Conservation (phyloP, 2,888 invertebrate species). For the Drosophila rubida region DNA sequence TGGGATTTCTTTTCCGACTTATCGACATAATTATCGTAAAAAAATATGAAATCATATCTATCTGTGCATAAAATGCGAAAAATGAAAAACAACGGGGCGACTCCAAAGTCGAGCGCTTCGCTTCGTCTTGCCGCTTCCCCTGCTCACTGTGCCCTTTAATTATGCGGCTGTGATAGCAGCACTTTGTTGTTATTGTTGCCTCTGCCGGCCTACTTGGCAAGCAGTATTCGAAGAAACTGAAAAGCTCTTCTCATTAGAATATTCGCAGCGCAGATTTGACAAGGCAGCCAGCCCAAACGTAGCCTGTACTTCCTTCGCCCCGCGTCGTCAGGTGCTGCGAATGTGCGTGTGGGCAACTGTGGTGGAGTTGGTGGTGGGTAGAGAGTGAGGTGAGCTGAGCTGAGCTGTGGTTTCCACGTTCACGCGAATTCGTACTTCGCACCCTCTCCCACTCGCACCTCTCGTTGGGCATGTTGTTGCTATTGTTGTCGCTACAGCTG, state of each 20-base stretch:
- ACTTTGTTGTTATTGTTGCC: conserved; percentile 43
- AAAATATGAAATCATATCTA: conserved; percentile 76
- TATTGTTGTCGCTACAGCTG: conserved; percentile 65
- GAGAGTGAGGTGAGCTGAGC: background rate
- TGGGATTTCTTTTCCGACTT: conserved; percentile 71
- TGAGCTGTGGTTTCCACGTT: conserved; percentile 26
- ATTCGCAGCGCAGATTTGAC: conserved; percentile 74
- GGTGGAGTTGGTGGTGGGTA: conserved; percentile 15
- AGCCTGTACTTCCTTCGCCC: too few species aligned
- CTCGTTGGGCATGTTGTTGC: conserved; percentile 4
- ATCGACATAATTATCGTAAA: conserved; percentile 81
- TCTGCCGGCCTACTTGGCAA: conserved; percentile 42
- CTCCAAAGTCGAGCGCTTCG: too few species aligned
- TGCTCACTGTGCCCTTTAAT: conserved; percentile 59
- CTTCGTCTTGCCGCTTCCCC: conserved; percentile 35
- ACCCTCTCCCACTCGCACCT: conserved; percentile 14
- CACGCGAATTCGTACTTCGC: conserved; percentile 56
- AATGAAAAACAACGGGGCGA: conserved; percentile 42
- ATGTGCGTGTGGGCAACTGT: too few species aligned
- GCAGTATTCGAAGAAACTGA: conserved; percentile 56
- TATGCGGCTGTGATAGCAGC: conserved; percentile 71
- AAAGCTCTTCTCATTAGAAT: conserved; percentile 77
- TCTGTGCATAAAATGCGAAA: conserved; percentile 25
- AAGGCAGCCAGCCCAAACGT: conserved; percentile 71
- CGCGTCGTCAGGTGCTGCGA: background rate